Base-by-base conservation (phyloP, 2,113 vertebrate species). In the Panthera tigris region DNA sequence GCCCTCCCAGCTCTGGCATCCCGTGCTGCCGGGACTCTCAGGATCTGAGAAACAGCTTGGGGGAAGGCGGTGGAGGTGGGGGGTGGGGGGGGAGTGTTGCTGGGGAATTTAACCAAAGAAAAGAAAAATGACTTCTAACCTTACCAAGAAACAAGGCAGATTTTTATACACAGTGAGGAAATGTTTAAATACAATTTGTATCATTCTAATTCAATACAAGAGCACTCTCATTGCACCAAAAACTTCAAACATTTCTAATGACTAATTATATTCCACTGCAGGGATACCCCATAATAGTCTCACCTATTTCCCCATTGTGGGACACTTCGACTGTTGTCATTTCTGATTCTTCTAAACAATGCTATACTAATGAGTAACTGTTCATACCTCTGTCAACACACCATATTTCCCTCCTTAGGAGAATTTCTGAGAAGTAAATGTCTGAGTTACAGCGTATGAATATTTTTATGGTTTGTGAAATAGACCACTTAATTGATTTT, bases 281-380 rank as follows among this genome's bases (percentile, higher is more conserved):
- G 52, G 63, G 87, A 93, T 66, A 83, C 12, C 50, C 36, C 61
- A 39, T 93, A 87, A 91, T 14, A 81, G 81, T 73, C 94, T 91
- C 93, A 93, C 93, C 41, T 57, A 97, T 52, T 88, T 93, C 36
- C 80, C 57, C 76, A 83, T n/a, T 57, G 86, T 66, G 36, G 15
- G n/a, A 27, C 81, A 83, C 93, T 81, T 88, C 45, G 13, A 86
- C 87, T 91, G n/a, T 50, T 96, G 41, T 69, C 93, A 93, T 83
- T 95, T 96, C 63, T 65, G 15, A 93, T 82, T 96, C 87, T 90
- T 86, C 79, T 92, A 89, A 96, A 69, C 76, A 87, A 95, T 45
- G 69, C 48, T 52, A 84, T 86, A 61, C 57, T 61, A 96, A 76
- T 83, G 61, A 93, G 55, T 88, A 83, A 21, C 33, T 93, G 71